Evolutionary conservation across 2,113 vertebrate species (phyloP), one percentile per base, ranked within the genome.

Genomic region (Gila orcuttii): DNA sequence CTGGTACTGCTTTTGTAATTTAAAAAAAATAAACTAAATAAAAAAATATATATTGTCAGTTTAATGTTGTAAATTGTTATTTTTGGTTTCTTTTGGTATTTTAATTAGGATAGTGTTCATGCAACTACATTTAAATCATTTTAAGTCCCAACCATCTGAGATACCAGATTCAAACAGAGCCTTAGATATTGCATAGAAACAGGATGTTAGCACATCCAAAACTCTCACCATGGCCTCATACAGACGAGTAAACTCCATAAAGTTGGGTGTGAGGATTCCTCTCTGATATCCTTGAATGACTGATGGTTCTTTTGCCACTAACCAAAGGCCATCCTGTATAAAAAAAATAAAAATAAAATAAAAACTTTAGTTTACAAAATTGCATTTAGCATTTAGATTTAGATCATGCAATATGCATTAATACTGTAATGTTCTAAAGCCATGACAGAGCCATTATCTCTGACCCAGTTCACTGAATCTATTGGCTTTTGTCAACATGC

Each of bases 211-310:
- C 55, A 79, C 9, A 55, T 82, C 31, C 19, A 21, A 55, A 13
- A 28, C 13, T 93, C 96, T 95, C 91, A 99, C 98, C 96, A 98
- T 95, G 1, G 97, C 96, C 90, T 98, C 96, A 68, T 96, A 97
- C 0, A 99, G 94, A 73, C 98, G 94, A 82, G 93, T 95, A 88
- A 99, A 99, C 92, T 99, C 98, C 95, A 97, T 94, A 1, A 95
- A 94, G 92, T 99, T 99, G 23, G 98, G 98, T 3, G 98, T 99
- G 60, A 99, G 96, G 87, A 99, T 94, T 36, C 95, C 97, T 92
- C 95, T 95, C 83, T 91, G 95, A 92, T 99, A 98, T 17, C 96
- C 97, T 55, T 97, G 98, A 87, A 99, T 96, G 78, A 99, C 92
- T 85, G 96, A 95, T 3, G 97, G 98, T 55, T 97, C 96, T 91